These are phyloP conservation scores for Ecliptopera silaceata DNA, from an alignment of 2,888 invertebrate genomes.

Conservation along the genomic window DNA sequence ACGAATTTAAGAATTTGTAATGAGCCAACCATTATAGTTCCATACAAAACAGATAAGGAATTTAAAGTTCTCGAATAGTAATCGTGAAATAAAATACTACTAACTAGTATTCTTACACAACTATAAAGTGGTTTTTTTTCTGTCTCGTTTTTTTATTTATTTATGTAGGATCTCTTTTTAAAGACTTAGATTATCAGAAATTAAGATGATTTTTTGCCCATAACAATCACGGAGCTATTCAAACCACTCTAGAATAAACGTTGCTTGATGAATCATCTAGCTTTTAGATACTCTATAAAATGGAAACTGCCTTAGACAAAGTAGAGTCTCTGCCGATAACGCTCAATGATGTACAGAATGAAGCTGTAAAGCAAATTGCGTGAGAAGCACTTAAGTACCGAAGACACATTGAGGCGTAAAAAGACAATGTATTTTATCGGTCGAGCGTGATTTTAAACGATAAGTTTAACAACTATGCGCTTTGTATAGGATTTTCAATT, in stretches of 20 bases:
- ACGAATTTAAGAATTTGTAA: no score
- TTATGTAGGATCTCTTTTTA: no score
- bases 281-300: background rate
- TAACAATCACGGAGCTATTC: no score
- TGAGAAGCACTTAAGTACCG: slow-evolving; percentile 25
- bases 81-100: no score
- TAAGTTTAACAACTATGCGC: slow-evolving; percentile 22
- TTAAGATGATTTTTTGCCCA: no score
- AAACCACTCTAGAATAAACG: background rate
- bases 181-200: no score
- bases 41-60: no score
- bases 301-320: slow-evolving; percentile 3
- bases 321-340: slow-evolving; percentile 8
- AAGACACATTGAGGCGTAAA: slow-evolving; percentile 26
- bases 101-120: no score
- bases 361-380: slow-evolving; percentile 33
- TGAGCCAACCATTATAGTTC: no score
- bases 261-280: background rate
- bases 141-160: no score
- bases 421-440: slow-evolving; percentile 47
- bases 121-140: no score
- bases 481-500: background rate
- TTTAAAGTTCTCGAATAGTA: no score
- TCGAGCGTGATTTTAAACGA: slow-evolving; percentile 40
- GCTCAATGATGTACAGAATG: slow-evolving; percentile 20